Evolutionary conservation across 1,140 invertebrate species (phyloP).

Genomic region (Leptopilina clavipes): DNA sequence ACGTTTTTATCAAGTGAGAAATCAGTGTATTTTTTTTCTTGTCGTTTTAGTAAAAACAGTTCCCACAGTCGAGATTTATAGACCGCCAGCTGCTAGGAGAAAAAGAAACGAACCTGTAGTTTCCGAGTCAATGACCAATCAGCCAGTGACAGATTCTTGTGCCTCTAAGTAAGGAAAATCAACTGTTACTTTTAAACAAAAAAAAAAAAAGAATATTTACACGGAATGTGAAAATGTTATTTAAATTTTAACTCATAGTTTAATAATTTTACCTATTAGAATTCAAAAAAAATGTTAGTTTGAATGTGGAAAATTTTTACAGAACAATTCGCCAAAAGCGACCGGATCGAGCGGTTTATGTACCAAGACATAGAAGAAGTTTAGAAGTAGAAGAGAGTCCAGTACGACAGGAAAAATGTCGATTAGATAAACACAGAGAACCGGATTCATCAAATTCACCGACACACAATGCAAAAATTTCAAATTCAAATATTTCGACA

Average conservation of each 20-base stretch:
- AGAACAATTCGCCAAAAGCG: constrained; percentile 75
- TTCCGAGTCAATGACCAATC: constrained; percentile 35
- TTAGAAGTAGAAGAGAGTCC: constrained; percentile 67
- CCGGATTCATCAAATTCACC: not conserved
- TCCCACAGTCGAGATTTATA: constrained; percentile 68
- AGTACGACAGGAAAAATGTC: constrained; percentile 8
- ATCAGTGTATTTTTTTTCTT: constrained; percentile 37
- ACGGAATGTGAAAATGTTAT: too few species aligned
- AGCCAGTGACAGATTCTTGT: constrained; percentile 40
- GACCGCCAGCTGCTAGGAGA: constrained; percentile 69
- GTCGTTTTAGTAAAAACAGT: constrained; percentile 63
- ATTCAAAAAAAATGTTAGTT: too few species aligned
- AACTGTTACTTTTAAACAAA: constrained; percentile 11
- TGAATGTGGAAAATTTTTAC: not conserved
- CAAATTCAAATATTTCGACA: not conserved
- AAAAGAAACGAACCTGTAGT: constrained; percentile 45
- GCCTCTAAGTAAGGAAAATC: constrained; percentile 46
- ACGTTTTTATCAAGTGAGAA: not conserved
- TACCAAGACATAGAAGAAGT: constrained; percentile 81
- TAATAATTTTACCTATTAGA: too few species aligned
- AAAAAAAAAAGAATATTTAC: not conserved
- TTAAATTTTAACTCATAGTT: too few species aligned
- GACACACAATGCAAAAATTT: not conserved
- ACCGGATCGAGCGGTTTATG: constrained; percentile 86
- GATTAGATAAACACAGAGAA: not conserved